Percentiles rank a stretch among this genome's conserved stretches.
Evolutionary conservation across 2,888 invertebrate species (phyloP).

Genomic region (Scotopteryx bipunctaria): DNA sequence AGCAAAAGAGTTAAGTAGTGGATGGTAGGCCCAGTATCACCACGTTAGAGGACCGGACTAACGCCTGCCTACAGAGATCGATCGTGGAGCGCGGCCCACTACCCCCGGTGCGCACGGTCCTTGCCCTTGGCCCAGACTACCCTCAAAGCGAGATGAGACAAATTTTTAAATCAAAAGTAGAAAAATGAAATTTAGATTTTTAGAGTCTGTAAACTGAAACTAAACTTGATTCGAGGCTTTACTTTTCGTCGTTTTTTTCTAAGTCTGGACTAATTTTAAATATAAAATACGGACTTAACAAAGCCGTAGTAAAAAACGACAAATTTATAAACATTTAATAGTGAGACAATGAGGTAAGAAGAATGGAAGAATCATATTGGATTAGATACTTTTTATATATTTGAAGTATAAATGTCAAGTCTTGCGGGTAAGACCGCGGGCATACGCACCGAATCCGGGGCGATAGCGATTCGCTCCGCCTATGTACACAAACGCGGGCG

Average conservation of each 20-base stretch:
- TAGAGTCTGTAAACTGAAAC: no score
- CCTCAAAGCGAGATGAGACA: constrained; percentile 12
- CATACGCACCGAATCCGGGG: constrained; percentile 27
- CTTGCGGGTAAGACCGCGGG: constrained; percentile 20
- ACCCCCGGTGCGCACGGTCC: constrained; percentile 64
- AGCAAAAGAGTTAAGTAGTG: constrained; percentile 1
- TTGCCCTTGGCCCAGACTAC: constrained; percentile 30
- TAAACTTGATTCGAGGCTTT: no score
- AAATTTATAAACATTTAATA: no score
- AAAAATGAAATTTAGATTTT: no score
- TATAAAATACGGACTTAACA: no score
- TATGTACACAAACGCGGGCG: constrained; percentile 76
- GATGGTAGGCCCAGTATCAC: constrained; percentile 19
- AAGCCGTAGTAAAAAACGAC: no score
- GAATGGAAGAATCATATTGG: no score
- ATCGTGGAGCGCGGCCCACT: constrained; percentile 69
- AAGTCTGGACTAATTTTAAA: no score
- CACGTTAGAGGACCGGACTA: constrained; percentile 32
- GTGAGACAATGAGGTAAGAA: no score
- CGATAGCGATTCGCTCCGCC: constrained; percentile 60
- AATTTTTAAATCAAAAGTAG: background rate
- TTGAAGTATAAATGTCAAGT: no score
- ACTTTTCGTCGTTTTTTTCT: no score
- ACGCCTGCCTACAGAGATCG: constrained; percentile 70
- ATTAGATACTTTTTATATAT: no score